Base-by-base conservation (phyloP, 2,797 vertebrate species). In the Leucoraja ocellata region DNA sequence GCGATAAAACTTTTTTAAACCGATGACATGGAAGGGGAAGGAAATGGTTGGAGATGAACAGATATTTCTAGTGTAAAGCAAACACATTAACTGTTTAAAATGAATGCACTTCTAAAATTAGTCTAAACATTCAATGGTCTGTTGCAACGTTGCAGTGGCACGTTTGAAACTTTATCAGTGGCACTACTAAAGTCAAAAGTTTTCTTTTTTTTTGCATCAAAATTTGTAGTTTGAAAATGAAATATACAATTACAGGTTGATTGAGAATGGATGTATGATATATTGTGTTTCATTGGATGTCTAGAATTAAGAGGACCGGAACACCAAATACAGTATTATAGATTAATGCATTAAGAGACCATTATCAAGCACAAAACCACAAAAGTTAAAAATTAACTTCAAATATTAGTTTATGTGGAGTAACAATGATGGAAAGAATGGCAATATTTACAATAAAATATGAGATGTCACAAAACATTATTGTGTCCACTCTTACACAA, bases 11-110 rank as follows among this genome's bases (percentile, higher is more conserved):
- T 8, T 86, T 86, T 65, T n/a, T 65, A 63, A 88, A 68, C 61
- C 16, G 61, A 63, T 18, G 68, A 68, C 84, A 68, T 32, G 61
- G 63, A 88, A 88, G 14, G 16, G 84, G 54, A 61, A 84, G 81
- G 84, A 88, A 88, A 88, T 68, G n/a, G 61, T 88, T 88, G 84
- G 16, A 88, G 63, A 18, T 88, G 63, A 88, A 88, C 61, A 68
- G 61, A n/a, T n/a, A 88, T 65, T 32, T 88, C 58, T 54, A 86
- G 83, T 61, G 83, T 14, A 86, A n/a, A n/a, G n/a, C 83, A 86
- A 86, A 86, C 32, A 5, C 83, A 36, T 88, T 79, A 1, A 79
- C 78, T 32, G 84, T 88, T 88, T 88, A 36, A 88, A 88, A 68
- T 16, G 68, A 88, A 8, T 8, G 61, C 7, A 88, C 16, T 8